Evolutionary conservation across 2,888 invertebrate species (phyloP), one percentile per base, ranked within the genome.

Genomic region (Diloba caeruleocephala): DNA sequence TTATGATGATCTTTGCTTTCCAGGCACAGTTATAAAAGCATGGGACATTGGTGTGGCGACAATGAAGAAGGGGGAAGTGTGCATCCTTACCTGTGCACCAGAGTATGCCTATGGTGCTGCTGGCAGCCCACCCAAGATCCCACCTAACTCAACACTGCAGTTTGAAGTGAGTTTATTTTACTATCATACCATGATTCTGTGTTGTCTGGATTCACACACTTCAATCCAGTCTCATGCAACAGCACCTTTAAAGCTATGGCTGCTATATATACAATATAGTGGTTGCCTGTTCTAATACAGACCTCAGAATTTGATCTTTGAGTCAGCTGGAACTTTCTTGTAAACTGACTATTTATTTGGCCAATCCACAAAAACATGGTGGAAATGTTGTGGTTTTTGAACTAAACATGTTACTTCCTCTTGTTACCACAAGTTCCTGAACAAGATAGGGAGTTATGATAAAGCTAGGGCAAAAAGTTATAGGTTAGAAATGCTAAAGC

Each of bases 31-130:
- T 0, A 98, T 99, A 63, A 97, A 97, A 92, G 98, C 96, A 88
- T 99, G 99, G 97, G 99, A 99, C 78, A 94, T 98, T 65, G 99
- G 98, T 19, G 96, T 99, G 10, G 97, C 97, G 0, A 97, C 98
- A 0, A 99, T 99, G 99, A 97, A 96, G 87, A 96, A 96, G 73
- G 97, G 98, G 0, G 99, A 99, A 88, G 94, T 96, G 42, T 96
- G 97, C 37, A 93, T 96, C 43, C 88, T 99, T 39, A 97, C 96
- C 0, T 98, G 98, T 90, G 96, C 96, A 41, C 95, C 98, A 0
- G 96, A 98, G 54, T 99, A 98, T 90, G 99, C 98, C 0, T 99
- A 99, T 81, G 99, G 99, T 3, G 94, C 95, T 60, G 82, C 87
- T 17, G 99, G 98, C 49, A 96, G 96, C 76, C 97, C 97, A 0